Evolutionary conservation across 2,113 vertebrate species (phyloP).

Genomic region (Esox niger): DNA sequence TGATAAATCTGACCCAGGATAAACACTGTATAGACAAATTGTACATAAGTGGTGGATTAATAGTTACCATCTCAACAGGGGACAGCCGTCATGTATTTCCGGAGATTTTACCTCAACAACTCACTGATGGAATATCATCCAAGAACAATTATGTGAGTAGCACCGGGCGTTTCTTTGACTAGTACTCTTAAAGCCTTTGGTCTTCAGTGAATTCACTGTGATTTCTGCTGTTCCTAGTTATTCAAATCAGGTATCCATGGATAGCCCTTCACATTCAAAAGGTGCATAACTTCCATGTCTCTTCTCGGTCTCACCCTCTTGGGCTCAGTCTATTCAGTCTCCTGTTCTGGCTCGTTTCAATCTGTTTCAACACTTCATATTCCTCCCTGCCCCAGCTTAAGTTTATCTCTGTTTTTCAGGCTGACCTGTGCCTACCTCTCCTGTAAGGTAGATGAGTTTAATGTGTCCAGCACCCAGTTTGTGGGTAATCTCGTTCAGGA

Average conservation of each 20-base stretch:
- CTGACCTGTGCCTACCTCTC: conserved; percentile 89
- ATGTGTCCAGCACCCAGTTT: conserved; percentile 93
- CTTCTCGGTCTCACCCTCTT: background rate
- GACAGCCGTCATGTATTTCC: conserved; percentile 93
- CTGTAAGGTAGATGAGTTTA: conserved; percentile 98
- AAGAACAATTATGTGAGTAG: conserved; percentile 93
- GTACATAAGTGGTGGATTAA: too few species aligned
- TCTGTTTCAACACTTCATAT: background rate
- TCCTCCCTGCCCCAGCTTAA: background rate
- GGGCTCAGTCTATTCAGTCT: background rate
- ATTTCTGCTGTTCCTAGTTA: too few species aligned
- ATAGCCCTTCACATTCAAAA: too few species aligned
- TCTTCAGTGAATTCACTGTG: background rate
- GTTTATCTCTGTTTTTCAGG: conserved; percentile 64
- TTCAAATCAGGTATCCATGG: too few species aligned
- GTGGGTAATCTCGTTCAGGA: conserved; percentile 89
- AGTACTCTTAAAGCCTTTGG: background rate
- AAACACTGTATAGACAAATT: too few species aligned
- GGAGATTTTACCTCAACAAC: conserved; percentile 95
- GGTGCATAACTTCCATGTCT: background rate
- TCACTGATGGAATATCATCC: conserved; percentile 96
- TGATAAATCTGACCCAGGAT: too few species aligned
- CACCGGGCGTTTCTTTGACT: background rate
- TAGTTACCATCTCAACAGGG: too few species aligned
- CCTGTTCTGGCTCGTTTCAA: background rate